phyloP scores from a whole-genome alignment of 2,797 vertebrate species.

The Oreortyx pictus region DNA sequence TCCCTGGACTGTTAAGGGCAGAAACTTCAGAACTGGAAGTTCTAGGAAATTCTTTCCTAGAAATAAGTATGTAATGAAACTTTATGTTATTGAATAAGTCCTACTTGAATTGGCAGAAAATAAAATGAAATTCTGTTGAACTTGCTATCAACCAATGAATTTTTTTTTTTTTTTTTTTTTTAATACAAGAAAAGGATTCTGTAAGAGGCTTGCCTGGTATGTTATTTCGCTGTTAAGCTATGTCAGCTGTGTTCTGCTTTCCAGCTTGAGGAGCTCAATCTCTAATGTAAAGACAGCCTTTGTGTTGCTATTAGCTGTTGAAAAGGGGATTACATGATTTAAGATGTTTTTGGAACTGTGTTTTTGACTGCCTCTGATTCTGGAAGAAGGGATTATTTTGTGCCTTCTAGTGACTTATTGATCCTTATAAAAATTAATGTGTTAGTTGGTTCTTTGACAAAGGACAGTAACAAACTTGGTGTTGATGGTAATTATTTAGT shows the following conservation, averaged over 20 bases:
- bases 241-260: not conserved
- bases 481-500: not conserved
- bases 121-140: not conserved
- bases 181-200: not conserved
- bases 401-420: not conserved
- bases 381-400: not conserved
- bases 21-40: not conserved
- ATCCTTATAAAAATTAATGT: not conserved
- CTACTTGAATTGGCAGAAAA: not conserved
- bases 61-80: not conserved
- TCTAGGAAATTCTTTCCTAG: not conserved
- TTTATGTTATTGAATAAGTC: not conserved
- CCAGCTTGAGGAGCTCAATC: not conserved
- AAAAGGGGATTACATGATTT: not conserved
- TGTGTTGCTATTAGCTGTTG: not conserved
- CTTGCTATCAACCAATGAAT: not conserved
- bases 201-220: not conserved
- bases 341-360: not conserved
- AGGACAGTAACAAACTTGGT: not conserved
- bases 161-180: not conserved
- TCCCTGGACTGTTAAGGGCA: not conserved
- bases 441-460: not conserved
- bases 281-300: not conserved
- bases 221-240: not conserved
- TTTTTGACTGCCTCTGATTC: not conserved